Percentiles rank a stretch among this genome's conserved stretches.
These are phyloP conservation scores for Hyperoplus immaculatus DNA, from an alignment of 2,797 vertebrate species.

Conservation along the genomic window DNA sequence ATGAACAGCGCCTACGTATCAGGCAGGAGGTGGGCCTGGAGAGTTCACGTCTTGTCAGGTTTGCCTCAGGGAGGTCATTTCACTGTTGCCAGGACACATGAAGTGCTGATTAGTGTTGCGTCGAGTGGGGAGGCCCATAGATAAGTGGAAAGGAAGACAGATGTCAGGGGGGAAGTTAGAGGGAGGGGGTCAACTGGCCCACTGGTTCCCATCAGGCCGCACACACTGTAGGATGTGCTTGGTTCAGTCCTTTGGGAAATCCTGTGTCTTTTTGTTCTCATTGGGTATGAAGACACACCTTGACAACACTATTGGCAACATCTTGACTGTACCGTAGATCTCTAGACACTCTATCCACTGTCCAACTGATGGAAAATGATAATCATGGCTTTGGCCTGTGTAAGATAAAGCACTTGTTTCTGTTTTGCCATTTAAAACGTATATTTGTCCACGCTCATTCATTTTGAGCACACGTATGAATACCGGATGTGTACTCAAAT, in stretches of 20 bases:
- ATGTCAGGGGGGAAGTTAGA: constrained; percentile 77
- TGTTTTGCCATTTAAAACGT: constrained; percentile 86
- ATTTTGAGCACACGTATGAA: constrained; percentile 31
- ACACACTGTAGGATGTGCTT: constrained; percentile 36
- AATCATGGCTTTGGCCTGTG: constrained; percentile 32
- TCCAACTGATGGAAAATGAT: constrained; percentile 21
- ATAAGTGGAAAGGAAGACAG: constrained; percentile 82
- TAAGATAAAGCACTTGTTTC: constrained; percentile 85
- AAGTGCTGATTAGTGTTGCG: constrained; percentile 83
- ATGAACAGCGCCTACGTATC: constrained; percentile 67
- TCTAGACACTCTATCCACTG: constrained; percentile 18
- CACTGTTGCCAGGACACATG: constrained; percentile 62
- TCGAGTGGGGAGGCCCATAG: constrained; percentile 68
- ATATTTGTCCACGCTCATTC: constrained; percentile 75
- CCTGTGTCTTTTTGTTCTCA: constrained; percentile 30
- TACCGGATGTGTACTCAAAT: constrained; percentile 34
- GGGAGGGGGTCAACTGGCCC: constrained; percentile 67
- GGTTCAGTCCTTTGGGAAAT: constrained; percentile 45
- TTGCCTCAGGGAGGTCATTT: constrained; percentile 74
- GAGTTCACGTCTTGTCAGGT: constrained; percentile 78
- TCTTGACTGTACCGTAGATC: constrained; percentile 12
- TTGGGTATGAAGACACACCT: constrained; percentile 34
- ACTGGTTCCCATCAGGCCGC: constrained; percentile 72
- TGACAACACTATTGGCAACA: constrained; percentile 22
- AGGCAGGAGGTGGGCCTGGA: constrained; percentile 66